phyloP scores from a whole-genome alignment of 2,888 invertebrate species.

The Euplexia lucipara region DNA sequence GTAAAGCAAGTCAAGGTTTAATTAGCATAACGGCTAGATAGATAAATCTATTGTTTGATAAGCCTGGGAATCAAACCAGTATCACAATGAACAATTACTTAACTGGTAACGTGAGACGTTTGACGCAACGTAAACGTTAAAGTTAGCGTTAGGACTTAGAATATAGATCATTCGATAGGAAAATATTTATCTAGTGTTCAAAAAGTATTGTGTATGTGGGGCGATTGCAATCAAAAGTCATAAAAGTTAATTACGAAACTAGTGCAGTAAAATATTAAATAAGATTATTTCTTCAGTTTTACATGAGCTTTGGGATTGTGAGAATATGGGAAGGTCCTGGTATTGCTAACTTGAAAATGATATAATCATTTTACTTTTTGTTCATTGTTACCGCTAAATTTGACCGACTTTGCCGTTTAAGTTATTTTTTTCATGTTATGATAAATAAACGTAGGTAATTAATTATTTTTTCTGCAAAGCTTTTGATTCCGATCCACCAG shows the following conservation, averaged over 20 bases:
- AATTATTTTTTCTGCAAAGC: too few species aligned
- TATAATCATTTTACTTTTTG: not conserved
- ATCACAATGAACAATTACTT: conserved; percentile 78
- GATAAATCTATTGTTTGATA: conserved; percentile 75
- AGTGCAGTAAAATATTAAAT: conserved; percentile 22
- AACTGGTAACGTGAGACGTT: conserved; percentile 61
- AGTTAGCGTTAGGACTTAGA: conserved; percentile 18
- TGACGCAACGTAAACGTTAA: conserved; percentile 54
- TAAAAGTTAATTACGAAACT: not conserved
- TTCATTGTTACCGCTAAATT: not conserved
- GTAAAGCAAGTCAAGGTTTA: conserved; percentile 71
- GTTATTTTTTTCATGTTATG: too few species aligned
- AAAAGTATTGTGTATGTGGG: conserved; percentile 17
- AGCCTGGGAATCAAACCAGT: conserved; percentile 76
- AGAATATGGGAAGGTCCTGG: conserved; percentile 9
- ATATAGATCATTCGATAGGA: conserved; percentile 38
- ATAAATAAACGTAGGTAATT: too few species aligned
- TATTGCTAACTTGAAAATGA: not conserved
- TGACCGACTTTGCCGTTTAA: not conserved
- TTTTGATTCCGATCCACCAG: not conserved
- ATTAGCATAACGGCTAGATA: conserved; percentile 65
- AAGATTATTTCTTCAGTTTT: conserved; percentile 3
- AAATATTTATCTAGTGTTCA: conserved; percentile 7
- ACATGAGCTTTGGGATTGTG: not conserved
- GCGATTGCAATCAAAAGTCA: conserved; percentile 25